A percentile compares a stretch with the other conserved stretches of the same genome.
Evolutionary conservation across 1,140 invertebrate species (phyloP).

Genomic region (Lysiphlebus fabarum): DNA sequence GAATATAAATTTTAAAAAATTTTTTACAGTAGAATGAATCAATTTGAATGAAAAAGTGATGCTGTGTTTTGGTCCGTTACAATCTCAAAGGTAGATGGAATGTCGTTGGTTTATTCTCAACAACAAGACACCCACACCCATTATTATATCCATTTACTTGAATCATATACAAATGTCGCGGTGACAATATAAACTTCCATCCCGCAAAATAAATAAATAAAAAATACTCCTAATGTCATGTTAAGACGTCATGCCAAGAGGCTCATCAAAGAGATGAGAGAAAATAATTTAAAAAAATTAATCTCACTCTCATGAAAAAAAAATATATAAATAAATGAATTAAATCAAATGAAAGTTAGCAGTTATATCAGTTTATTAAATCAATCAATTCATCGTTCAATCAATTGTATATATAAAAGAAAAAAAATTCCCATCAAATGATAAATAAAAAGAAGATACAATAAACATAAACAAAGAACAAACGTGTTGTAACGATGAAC

Average conservation of each 20-base stretch:
- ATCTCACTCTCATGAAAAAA: no score
- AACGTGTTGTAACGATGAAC: neutral
- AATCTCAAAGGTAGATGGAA: slow-evolving; percentile 8
- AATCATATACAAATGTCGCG: slow-evolving; percentile 10
- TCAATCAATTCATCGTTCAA: neutral
- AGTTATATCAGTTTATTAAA: neutral
- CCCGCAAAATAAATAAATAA: slow-evolving; percentile 22
- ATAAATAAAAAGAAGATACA: no score
- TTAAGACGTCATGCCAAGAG: slow-evolving; percentile 39
- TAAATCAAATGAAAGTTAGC: neutral
- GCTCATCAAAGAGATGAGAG: neutral
- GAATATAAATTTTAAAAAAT: no score
- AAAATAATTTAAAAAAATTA: no score
- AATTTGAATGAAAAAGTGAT: slow-evolving; percentile 17
- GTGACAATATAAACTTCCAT: slow-evolving; percentile 50
- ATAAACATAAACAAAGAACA: no score
- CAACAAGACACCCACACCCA: slow-evolving; percentile 36
- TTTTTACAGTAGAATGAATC: slow-evolving; percentile 4
- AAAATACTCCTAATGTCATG: slow-evolving; percentile 44
- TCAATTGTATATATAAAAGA: no score
- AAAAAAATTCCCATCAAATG: no score
- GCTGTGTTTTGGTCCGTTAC: neutral
- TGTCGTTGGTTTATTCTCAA: slow-evolving; percentile 12
- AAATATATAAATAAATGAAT: no score
- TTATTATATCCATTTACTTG: slow-evolving; percentile 40